These are phyloP conservation scores for Origma solitaria DNA, from an alignment of 2,113 vertebrate species.

Conservation along the genomic window DNA sequence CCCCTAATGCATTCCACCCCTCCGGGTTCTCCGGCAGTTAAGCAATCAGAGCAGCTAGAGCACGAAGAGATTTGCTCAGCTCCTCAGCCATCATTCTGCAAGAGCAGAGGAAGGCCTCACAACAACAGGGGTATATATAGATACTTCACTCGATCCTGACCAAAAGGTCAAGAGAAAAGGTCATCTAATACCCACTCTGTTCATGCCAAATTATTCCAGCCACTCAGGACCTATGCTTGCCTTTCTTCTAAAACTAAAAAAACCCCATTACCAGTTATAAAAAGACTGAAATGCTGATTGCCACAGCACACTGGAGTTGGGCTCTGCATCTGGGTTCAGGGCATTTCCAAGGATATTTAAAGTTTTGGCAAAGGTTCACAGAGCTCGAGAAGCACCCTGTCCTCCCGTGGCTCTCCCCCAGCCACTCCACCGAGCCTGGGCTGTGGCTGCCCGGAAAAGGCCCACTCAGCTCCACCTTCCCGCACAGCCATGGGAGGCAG, in stretches of 20 bases:
- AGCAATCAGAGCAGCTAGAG: neutral
- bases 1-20: neutral
- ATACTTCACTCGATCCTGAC: neutral
- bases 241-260: neutral
- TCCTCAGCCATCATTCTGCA: neutral
- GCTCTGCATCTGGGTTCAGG: neutral
- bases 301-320: neutral
- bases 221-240: neutral
- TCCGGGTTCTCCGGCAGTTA: neutral
- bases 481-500: fast-evolving
- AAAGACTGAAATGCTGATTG: neutral
- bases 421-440: fast-evolving
- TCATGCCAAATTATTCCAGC: conserved; percentile 14
- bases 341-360: neutral
- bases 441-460: neutral
- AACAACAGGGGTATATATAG: conserved; percentile 24
- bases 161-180: conserved; percentile 40
- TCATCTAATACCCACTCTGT: neutral
- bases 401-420: fast-evolving
- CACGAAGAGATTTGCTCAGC: neutral
- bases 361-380: neutral
- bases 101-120: neutral
- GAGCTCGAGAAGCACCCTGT: neutral
- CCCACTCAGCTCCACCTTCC: neutral
- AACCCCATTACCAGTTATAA: neutral